Evolutionary conservation across 2,113 vertebrate species (phyloP), one percentile per base, ranked within the genome.

Genomic region (Sinocyclocheilus maitianheensis): DNA sequence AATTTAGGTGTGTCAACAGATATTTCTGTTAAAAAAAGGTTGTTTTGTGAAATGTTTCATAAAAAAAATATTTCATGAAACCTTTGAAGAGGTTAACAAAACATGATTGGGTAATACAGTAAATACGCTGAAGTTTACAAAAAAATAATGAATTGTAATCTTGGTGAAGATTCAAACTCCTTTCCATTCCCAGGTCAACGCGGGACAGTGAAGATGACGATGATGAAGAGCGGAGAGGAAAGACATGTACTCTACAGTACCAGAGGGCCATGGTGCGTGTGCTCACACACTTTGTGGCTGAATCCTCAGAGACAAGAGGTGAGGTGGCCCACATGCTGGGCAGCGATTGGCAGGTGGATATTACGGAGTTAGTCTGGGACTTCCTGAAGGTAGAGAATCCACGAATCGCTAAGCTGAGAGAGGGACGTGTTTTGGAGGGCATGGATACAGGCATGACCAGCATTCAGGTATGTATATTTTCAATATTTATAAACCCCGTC

Each of bases 171-270:
- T 51, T 46, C 8, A 43, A 10, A 8, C 13, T 13, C 1, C 78
- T 84, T 79, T 20, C 0, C 58, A 53, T 85, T 82, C 1, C 13
- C 88, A 99, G 98, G 91, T 95, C 96, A 1, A 91, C 96, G 0
- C 92, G 96, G 16, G 96, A 98, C 86, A 99, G 97, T 0, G 98
- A 99, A 4, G 98, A 98, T 0, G 98, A 99, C n/a, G 97, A 99
- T 0, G 98, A 98, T 4, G 98, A 98, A 0, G 97, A 97, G 86
- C 92, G 94, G 51, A 92, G 95, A 43, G 97, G 97, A 79, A 92
- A 97, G 46, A 95, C 96, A 81, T 99, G 98, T 24, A 91, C 95
- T 0, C 94, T 99, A 77, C 97, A 98, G 93, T 99, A 98, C 93
- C 98, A 99, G 91, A 97, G 95, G 0, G 95, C 98, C 93, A 95